These are phyloP conservation scores for Corythornis madagascariensis DNA, from an alignment of 2,113 vertebrate genomes.

Conservation along the genomic window DNA sequence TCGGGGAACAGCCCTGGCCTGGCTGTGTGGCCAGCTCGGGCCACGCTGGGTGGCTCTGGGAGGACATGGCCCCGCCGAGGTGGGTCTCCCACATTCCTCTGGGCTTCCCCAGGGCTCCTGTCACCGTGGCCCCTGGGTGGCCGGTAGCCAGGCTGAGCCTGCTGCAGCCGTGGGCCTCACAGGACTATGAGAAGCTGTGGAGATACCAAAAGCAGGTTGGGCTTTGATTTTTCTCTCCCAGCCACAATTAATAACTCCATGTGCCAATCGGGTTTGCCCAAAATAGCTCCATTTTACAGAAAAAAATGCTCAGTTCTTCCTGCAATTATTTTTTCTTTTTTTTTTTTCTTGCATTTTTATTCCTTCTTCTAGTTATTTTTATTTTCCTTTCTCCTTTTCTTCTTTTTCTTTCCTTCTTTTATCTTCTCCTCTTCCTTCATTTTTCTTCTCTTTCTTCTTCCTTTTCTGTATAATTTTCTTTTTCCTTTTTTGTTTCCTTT, in stretches of 20 bases:
- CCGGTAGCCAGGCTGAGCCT: accelerated
- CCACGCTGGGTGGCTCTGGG: accelerated
- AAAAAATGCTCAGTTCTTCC: accelerated
- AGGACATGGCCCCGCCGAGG: accelerated
- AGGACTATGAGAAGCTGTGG: accelerated
- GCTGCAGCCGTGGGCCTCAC: accelerated
- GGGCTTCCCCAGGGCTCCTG: not conserved
- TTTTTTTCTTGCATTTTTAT: not conserved
- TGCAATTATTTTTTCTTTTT: not conserved
- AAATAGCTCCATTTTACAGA: not conserved
- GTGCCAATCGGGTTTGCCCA: accelerated
- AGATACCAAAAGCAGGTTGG: accelerated
- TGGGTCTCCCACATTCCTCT: accelerated
- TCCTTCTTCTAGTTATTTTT: not conserved
- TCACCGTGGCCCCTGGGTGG: accelerated
- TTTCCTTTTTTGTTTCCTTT: not conserved
- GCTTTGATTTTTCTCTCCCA: not conserved
- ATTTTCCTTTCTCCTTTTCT: not conserved
- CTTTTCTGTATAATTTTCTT: not conserved
- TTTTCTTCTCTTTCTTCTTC: not conserved
- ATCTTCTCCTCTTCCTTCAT: not conserved
- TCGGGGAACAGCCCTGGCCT: not conserved
- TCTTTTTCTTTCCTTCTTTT: too few relatives aligned
- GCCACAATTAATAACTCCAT: accelerated
- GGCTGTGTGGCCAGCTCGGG: accelerated